phyloP scores from a whole-genome alignment of 1,140 invertebrate genomes.

The Drosophila kohkoa region DNA sequence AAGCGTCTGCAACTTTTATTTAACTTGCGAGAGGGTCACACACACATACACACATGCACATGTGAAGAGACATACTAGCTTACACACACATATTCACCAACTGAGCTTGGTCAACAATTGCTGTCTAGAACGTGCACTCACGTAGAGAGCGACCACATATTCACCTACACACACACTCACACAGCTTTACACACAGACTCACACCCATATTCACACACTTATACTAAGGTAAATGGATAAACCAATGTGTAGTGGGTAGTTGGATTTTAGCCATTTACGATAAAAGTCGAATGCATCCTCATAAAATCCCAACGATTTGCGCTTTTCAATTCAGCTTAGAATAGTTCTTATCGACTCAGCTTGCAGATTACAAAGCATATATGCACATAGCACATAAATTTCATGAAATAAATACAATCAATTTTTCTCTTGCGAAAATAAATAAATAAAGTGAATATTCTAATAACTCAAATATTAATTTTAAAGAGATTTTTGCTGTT shows the following conservation, averaged over 20 bases:
- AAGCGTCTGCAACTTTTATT: conserved; percentile 77
- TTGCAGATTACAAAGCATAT: too few species aligned
- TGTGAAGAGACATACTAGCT: not conserved
- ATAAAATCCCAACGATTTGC: not conserved
- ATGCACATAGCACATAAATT: too few species aligned
- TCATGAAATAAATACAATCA: too few species aligned
- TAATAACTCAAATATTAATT: too few species aligned
- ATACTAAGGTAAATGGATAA: conserved; percentile 37
- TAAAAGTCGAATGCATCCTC: not conserved
- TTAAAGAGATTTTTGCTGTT: too few species aligned
- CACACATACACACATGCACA: conserved; percentile 22
- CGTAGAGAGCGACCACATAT: conserved; percentile 43
- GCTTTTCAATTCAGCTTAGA: not conserved
- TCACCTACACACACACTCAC: not conserved
- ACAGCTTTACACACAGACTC: not conserved
- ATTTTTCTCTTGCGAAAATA: too few species aligned
- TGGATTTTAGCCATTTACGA: conserved; percentile 34
- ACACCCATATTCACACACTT: conserved; percentile 17
- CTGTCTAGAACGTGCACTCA: conserved; percentile 57
- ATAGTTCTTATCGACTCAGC: too few species aligned
- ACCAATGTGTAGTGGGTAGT: conserved; percentile 35
- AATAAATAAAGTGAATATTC: too few species aligned
- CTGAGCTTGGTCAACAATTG: conserved; percentile 69
- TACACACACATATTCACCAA: conserved; percentile 1
- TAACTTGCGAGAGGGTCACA: conserved; percentile 59